Base-by-base conservation (phyloP, 2,888 invertebrate species). In the Frankliniella fusca region DNA sequence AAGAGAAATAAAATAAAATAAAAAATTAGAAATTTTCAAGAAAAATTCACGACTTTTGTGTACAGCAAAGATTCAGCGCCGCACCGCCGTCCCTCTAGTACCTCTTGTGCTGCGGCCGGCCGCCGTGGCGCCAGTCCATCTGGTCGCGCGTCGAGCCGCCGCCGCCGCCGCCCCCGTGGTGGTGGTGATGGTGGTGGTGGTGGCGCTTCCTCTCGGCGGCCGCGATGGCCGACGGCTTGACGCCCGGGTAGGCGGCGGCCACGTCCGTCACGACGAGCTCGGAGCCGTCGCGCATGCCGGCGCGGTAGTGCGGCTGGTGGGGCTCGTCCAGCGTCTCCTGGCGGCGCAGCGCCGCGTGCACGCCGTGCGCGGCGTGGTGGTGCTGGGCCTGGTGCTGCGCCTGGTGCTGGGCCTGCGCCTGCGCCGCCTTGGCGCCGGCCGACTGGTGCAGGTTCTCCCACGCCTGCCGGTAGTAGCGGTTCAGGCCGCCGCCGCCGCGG, bases 391-490 rank as follows among this genome's bases (percentile, higher is more conserved):
- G 80, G 80, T 80, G 82, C 82, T 85, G 82, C 84, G 86, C 84
- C 86, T 87, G 87, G 38, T 2, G 3, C 38, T 38, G 38, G 3
- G 38, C 38, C 38, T 38, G 38, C 3, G 38, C 38, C 88, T 88
- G 82, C 83, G 84, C 87, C 0, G 87, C 86, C 86, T 92, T 92
- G 38, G 91, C 91, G 0, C 92, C 92, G 7, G 94, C 92, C 8
- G 94, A 93, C 87, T 95, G 95, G 87, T 95, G 95, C 5, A 97
- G 91, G 87, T 96, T 96, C 87, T 97, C 96, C 97, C 97, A 97
- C 3, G 97, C 97, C 88, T 96, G 94, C 49, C 95, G 92, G 89
- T 97, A 97, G 89, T 95, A 96, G 83, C 95, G 92, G 88, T 95
- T 96, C 84, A 97, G 90, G 54, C 95, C 94, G 27, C 92, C 92